Evolutionary conservation across 2,888 invertebrate species (phyloP).

Genomic region (Folsomia candida): DNA sequence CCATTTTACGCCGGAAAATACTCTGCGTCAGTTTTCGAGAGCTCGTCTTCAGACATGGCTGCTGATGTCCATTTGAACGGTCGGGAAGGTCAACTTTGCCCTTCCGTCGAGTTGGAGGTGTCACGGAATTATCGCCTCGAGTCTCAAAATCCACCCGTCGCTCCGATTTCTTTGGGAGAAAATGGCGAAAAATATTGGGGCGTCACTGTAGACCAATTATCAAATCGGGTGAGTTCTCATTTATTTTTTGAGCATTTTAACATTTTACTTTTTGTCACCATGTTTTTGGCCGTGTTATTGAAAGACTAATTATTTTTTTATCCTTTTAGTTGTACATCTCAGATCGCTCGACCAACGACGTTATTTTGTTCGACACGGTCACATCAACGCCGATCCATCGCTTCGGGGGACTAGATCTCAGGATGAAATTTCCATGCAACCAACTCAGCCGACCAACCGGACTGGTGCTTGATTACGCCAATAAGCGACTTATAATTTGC

Average conservation of each 20-base stretch:
- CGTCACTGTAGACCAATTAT: neutral
- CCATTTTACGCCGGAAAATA: neutral
- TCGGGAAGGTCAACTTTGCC: no score
- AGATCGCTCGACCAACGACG: no score
- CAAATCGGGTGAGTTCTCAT: no score
- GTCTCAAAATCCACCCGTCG: neutral
- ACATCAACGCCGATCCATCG: no score
- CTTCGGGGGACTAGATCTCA: no score
- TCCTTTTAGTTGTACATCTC: no score
- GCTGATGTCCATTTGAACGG: neutral
- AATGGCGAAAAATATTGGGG: neutral
- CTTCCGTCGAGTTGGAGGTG: neutral
- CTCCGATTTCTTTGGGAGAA: neutral
- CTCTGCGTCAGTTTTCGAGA: neutral
- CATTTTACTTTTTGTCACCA: no score
- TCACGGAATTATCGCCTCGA: neutral
- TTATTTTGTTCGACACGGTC: no score
- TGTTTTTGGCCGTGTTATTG: no score
- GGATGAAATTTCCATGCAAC: slow-evolving; percentile 6
- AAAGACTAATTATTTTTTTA: neutral
- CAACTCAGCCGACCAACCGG: slow-evolving; percentile 27
- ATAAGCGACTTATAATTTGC: slow-evolving; percentile 18
- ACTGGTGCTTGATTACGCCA: slow-evolving; percentile 19
- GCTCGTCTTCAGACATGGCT: neutral
- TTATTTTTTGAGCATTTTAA: no score